Evolutionary conservation across 2,888 invertebrate genomes (phyloP), one percentile per base, ranked within the genome.

Genomic region (Pseudococcus longispinus): DNA sequence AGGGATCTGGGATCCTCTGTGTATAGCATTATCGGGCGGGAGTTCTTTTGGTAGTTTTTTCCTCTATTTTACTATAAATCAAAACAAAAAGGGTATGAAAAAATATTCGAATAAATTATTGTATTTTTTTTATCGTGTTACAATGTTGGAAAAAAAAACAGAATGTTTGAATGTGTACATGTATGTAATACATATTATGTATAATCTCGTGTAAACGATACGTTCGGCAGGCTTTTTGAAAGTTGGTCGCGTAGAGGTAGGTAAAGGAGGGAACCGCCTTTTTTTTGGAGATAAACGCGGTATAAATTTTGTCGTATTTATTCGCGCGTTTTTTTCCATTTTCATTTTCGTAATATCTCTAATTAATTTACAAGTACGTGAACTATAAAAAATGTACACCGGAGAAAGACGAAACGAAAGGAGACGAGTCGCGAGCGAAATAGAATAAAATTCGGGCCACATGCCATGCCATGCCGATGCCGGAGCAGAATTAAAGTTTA

Each of bases 51-150:
- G 26, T 65, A 23, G 13, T 26, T 65, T 65, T 65, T 65, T 26
- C 65, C 26, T 65, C 23, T 65, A 15, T 65, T 65, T 65, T 9
- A n/a, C 51, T 15, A 65, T 65, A 65, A 65, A 65, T 65, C 65
- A 65, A 65, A 65, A 65, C 65, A 13, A 65, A 65, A 65, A 26
- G 65, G 23, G 65, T 26, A 65, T 26, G n/a, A 51, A 65, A 65
- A 65, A 23, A 26, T 65, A 65, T 26, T 65, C 65, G 65, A 65
- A 65, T 65, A 65, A 65, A 65, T 65, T 65, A 65, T 65, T 26
- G 23, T 26, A 15, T 65, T 26, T 65, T 65, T 60, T 65, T 65
- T 65, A 65, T 65, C 65, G 26, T 9, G 65, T 23, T 65, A 65
- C 26, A 65, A 20, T 20, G 2, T 8, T 60, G 65, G 26, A 23